Conservation (phyloP, 2,797 vertebrate species). For the Lates japonicus region DNA sequence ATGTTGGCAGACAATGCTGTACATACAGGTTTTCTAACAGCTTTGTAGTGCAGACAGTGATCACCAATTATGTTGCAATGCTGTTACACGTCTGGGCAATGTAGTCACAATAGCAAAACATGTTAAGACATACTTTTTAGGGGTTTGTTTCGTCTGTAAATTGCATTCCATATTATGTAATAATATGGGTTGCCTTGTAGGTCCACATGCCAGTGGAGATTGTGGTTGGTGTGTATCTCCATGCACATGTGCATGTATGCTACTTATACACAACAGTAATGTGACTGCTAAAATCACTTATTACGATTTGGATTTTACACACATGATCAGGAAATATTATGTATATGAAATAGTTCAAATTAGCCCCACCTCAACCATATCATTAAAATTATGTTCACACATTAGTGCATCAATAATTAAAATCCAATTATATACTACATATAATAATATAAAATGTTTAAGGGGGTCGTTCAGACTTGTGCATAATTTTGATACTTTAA, state of each 20-base stretch:
- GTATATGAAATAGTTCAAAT: background rate
- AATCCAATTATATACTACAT: background rate
- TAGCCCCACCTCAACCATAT: background rate
- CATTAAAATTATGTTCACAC: background rate
- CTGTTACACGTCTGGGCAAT: background rate
- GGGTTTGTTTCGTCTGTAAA: background rate
- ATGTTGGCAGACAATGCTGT: background rate
- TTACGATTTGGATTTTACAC: background rate
- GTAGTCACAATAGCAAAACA: conserved; percentile 10
- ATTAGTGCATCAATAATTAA: background rate
- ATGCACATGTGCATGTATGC: no score
- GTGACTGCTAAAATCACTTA: background rate
- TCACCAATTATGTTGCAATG: conserved; percentile 7
- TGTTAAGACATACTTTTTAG: background rate
- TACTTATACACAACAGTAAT: background rate
- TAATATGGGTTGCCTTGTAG: background rate
- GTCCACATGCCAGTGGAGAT: background rate
- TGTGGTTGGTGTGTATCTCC: background rate
- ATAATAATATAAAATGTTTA: background rate
- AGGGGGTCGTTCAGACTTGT: background rate
- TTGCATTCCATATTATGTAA: background rate
- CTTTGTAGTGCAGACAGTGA: background rate
- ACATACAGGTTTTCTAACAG: conserved; percentile 11
- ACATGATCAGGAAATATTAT: background rate
- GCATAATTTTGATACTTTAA: background rate